phyloP scores from a whole-genome alignment of 37 sponge, comb jelly and placozoan genomes.

The Chondrosia reniformis region DNA sequence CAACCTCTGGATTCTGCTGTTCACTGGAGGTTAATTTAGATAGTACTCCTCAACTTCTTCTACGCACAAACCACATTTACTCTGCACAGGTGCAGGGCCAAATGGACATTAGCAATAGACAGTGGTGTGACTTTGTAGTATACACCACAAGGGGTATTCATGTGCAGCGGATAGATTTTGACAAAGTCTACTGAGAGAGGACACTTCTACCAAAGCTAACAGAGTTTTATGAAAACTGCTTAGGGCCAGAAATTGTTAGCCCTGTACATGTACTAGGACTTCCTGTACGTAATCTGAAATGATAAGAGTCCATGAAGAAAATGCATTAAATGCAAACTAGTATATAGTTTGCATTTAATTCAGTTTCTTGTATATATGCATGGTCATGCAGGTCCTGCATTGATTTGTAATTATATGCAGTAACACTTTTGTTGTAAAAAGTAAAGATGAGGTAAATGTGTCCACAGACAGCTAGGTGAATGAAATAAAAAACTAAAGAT shows the following conservation, averaged over 20 bases:
- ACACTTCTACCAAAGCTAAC: conserved; percentile 1
- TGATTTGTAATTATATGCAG: background rate
- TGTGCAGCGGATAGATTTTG: background rate
- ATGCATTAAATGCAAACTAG: background rate
- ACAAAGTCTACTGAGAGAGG: background rate
- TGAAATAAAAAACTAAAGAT: too few relatives aligned
- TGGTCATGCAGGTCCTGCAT: too few relatives aligned
- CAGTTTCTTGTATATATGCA: background rate
- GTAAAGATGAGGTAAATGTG: too few relatives aligned
- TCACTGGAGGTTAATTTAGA: background rate
- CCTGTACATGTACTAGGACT: too few relatives aligned
- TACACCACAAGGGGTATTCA: background rate
- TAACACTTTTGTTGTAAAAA: too few relatives aligned
- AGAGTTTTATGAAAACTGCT: background rate
- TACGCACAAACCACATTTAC: background rate
- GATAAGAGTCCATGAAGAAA: background rate
- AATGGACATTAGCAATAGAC: conserved; percentile 15
- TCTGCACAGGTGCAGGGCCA: conserved; percentile 41
- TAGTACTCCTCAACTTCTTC: background rate
- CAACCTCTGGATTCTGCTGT: conserved; percentile 29
- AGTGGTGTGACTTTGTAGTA: too few relatives aligned
- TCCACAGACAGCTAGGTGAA: too few relatives aligned
- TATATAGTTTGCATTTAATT: too few relatives aligned
- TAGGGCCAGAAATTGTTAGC: background rate
- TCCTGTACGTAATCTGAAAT: background rate